Evolutionary conservation across 2,113 vertebrate species (phyloP), one percentile per base, ranked within the genome.

Genomic region (Panurus biarmicus): DNA sequence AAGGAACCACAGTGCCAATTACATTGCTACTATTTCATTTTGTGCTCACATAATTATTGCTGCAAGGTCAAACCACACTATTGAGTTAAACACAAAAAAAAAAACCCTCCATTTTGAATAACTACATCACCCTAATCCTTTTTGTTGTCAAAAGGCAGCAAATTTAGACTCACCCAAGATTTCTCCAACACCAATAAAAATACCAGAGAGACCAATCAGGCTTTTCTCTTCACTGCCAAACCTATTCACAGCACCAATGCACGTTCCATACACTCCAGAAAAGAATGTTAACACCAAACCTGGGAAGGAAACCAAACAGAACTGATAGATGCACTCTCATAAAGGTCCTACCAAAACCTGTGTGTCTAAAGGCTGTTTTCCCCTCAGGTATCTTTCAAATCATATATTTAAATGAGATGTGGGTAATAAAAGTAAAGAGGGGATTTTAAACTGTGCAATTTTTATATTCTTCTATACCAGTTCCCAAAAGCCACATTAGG

Each of bases 251-350:
- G 99, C 98, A 11, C 99, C 99, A 56, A 99, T 98, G 47, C 98
- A 99, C 2, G 99, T 99, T 62, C 99, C 99, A 26, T 99, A 99
- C 9, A 99, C 99, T 15, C 99, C 99, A 83, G 99, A 99, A 97
- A 99, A 99, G 96, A 99, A 99, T 0, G 99, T 99, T 71, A 99
- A 97, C 85, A 99, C 98, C 97, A 99, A 65, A 57, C 99, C 99
- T 99, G 96, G 18, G 47, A 87, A 74, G 9, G 23, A 83, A 94
- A 73, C 23, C 45, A 83, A 65, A 79, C 18, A 93, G 69, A 85
- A 90, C 3, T 26, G 7, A 62, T 0, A 42, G 36, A 45, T 36
- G 15, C 33, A 58, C 29, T 31, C 24, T 25, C 20, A 53, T 6
- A 11, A 45, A 57, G 66, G 12, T 72, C 11, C 76, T 10, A 11